Percentiles rank a stretch among this genome's conserved stretches.
Evolutionary conservation across 2,113 vertebrate genomes (phyloP).

Genomic region (Serinus canaria): DNA sequence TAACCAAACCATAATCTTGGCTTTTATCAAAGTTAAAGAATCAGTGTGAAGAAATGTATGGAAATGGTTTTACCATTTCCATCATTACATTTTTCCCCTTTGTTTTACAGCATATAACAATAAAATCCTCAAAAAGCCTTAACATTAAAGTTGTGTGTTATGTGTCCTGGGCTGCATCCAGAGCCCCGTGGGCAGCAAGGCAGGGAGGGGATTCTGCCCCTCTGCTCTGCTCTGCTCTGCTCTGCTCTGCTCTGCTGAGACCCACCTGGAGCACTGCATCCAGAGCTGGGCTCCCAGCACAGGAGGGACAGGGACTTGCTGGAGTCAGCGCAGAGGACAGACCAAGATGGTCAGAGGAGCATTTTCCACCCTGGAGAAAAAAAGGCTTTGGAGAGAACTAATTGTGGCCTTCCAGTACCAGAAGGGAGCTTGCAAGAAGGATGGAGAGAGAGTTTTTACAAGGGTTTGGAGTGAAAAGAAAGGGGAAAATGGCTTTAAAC

Average conservation of each 20-base stretch:
- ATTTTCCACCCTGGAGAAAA: background rate
- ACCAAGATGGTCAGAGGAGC: background rate
- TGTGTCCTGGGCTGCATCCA: background rate
- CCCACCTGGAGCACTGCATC: background rate
- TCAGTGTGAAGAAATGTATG: background rate
- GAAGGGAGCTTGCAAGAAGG: background rate
- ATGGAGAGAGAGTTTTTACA: background rate
- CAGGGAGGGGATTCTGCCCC: background rate
- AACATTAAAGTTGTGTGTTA: background rate
- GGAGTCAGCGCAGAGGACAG: accelerated
- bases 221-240: too few relatives aligned
- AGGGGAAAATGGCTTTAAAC: background rate
- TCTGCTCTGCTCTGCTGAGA: background rate
- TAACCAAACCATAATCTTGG: background rate
- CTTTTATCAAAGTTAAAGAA: background rate
- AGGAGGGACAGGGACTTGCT: background rate
- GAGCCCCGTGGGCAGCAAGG: background rate
- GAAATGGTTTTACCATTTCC: background rate
- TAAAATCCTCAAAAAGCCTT: background rate
- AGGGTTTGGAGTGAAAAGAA: background rate
- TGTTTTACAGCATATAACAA: background rate
- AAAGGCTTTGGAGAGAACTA: background rate
- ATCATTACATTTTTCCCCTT: background rate
- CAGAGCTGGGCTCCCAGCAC: background rate
- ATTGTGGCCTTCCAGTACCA: background rate